Conservation (phyloP, 1,140 invertebrate species). For the Belonocnema kinseyi region DNA sequence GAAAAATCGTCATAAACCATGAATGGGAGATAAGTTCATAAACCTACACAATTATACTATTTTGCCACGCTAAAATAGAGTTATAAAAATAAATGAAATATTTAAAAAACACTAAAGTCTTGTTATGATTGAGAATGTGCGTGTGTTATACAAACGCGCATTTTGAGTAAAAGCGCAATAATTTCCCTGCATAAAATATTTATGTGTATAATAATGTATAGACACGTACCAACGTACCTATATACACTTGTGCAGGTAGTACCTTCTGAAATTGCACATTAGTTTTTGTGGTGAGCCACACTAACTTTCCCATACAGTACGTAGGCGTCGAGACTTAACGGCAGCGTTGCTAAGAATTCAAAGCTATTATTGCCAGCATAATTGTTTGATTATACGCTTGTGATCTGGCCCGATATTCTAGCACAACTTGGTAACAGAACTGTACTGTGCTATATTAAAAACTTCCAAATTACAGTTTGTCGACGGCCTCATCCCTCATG, state of each 20-base stretch:
- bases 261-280: slow-evolving; percentile 34
- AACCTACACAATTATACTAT: no score
- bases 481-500: no score
- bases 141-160: not conserved
- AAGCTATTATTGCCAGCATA: slow-evolving; percentile 41
- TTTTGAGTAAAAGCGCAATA: not conserved
- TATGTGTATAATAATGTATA: not conserved
- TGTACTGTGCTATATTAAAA: slow-evolving; percentile 2
- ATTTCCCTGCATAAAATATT: not conserved
- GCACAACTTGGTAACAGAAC: not conserved
- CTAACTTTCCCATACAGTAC: slow-evolving; percentile 22
- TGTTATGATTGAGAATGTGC: not conserved
- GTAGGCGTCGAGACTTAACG: slow-evolving; percentile 32
- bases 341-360: slow-evolving; percentile 39
- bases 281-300: slow-evolving; percentile 31
- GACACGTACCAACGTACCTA: not conserved
- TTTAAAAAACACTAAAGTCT: no score
- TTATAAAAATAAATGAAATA: no score
- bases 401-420: slow-evolving; percentile 11
- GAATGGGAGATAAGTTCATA: no score
- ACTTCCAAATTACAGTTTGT: not conserved
- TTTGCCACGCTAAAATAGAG: no score
- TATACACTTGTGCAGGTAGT: not conserved
- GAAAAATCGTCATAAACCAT: no score
- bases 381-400: slow-evolving; percentile 40